phyloP scores from a whole-genome alignment of 2,113 vertebrate genomes.

The Cervus canadensis region DNA sequence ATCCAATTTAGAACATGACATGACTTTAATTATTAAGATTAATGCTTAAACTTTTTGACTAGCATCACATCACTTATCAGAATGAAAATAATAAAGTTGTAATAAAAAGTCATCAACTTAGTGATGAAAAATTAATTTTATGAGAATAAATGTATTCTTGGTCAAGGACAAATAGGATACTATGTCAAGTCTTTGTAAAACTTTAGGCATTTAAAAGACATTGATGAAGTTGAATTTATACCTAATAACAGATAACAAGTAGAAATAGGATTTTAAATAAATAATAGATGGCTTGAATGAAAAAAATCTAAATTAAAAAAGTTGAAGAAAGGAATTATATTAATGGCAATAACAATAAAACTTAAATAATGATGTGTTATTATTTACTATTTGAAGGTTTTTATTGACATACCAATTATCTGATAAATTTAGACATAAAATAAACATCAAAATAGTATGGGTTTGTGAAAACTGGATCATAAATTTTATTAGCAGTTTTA shows the following conservation, averaged over 20 bases:
- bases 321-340: neutral
- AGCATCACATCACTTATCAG: neutral
- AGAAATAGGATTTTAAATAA: neutral
- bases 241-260: neutral
- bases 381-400: neutral
- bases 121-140: neutral
- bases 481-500: neutral
- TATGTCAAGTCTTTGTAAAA: constrained; percentile 9
- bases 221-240: neutral
- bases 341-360: neutral
- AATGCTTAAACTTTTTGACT: constrained; percentile 20
- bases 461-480: neutral
- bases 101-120: neutral
- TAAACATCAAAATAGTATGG: neutral
- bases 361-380: neutral
- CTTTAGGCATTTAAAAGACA: constrained; percentile 1
- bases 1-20: neutral
- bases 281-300: neutral
- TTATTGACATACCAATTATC: rapidly evolving
- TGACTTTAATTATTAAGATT: constrained; percentile 15
- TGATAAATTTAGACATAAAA: neutral
- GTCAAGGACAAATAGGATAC: neutral
- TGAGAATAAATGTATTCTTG: neutral
- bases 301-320: neutral
- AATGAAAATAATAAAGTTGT: constrained; percentile 18